phyloP scores from a whole-genome alignment of 2,888 invertebrate genomes.

The Microplitis deprimator region DNA sequence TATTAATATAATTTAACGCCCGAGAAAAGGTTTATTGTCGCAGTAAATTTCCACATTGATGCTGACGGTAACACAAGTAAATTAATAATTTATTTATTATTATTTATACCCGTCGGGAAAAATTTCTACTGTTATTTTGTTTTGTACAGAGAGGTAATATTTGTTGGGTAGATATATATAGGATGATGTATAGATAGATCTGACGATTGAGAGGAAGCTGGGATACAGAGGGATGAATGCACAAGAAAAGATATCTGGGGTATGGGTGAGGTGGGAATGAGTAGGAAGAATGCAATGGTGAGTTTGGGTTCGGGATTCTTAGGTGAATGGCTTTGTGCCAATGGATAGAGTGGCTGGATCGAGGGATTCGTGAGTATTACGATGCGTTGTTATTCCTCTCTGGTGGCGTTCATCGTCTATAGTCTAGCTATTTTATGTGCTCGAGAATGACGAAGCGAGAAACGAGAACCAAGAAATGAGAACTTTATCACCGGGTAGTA shows the following conservation, averaged over 20 bases:
- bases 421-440: constrained; percentile 30
- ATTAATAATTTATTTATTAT: no score
- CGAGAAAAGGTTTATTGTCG: constrained; percentile 69
- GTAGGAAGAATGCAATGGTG: constrained; percentile 40
- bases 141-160: neutral
- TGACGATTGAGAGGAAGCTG: neutral
- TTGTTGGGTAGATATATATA: neutral
- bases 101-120: no score
- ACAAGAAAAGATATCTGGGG: constrained; percentile 6
- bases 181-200: neutral
- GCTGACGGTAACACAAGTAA: no score
- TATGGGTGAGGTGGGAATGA: constrained; percentile 15
- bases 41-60: constrained; percentile 62
- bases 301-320: constrained; percentile 45
- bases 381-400: constrained; percentile 44
- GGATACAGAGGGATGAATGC: constrained; percentile 23
- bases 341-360: constrained; percentile 37
- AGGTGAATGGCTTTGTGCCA: constrained; percentile 38
- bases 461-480: constrained; percentile 18
- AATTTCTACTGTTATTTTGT: neutral
- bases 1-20: constrained; percentile 70
- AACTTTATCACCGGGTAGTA: constrained; percentile 35
- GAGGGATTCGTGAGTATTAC: constrained; percentile 43
- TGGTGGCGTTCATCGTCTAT: neutral
- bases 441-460: constrained; percentile 25